Percentiles rank a stretch among this genome's conserved stretches.
Conservation (phyloP, 2,888 invertebrate species). For the Thymelicus sylvestris region DNA sequence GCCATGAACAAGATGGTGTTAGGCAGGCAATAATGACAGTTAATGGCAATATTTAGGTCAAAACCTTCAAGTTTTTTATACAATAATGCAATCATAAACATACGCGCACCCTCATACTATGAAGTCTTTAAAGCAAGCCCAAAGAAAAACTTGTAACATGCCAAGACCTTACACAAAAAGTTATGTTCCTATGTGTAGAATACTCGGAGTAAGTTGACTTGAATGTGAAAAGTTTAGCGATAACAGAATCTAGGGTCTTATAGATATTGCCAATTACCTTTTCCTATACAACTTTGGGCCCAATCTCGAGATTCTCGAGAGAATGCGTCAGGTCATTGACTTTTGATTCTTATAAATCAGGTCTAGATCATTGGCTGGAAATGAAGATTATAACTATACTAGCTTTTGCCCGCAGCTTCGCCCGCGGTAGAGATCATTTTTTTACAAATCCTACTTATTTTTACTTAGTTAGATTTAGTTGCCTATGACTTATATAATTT, state of each 20-base stretch:
- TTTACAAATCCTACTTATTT: too few species aligned
- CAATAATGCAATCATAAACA: too few species aligned
- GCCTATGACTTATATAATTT: too few species aligned
- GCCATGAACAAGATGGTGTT: too few species aligned
- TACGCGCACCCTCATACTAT: too few species aligned
- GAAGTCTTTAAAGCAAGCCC: not conserved
- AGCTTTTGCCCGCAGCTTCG: too few species aligned
- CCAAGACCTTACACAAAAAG: not conserved
- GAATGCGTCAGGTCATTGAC: not conserved
- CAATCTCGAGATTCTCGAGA: constrained; percentile 18
- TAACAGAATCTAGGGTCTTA: constrained; percentile 20
- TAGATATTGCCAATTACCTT: constrained; percentile 21
- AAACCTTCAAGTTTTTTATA: too few species aligned
- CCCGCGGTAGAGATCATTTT: too few species aligned
- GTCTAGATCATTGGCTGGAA: not conserved
- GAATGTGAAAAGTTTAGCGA: constrained; percentile 26
- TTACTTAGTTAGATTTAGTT: too few species aligned
- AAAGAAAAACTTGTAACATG: not conserved
- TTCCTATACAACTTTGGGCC: constrained; percentile 20
- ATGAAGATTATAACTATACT: too few species aligned
- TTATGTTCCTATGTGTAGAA: not conserved
- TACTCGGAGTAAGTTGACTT: not conserved
- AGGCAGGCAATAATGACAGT: too few species aligned
- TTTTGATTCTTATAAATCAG: constrained; percentile 7
- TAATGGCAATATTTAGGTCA: too few species aligned